Conservation (phyloP, 2,888 invertebrate genomes). For the Antheraea yamamai region DNA sequence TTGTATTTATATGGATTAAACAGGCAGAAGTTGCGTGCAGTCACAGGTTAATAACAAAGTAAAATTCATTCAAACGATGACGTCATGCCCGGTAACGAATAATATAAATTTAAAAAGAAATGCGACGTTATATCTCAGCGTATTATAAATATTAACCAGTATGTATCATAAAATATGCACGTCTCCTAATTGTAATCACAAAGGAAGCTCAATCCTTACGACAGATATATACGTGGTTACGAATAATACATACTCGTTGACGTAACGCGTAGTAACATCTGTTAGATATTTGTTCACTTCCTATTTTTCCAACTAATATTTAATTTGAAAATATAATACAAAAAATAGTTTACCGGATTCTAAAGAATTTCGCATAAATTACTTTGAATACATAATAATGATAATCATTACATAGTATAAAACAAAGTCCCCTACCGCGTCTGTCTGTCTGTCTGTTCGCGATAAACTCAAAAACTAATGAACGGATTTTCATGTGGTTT, state of each 20-base stretch:
- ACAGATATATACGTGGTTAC: background rate
- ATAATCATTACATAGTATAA: too few species aligned
- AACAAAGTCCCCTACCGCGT: too few species aligned
- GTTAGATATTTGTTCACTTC: background rate
- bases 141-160: background rate
- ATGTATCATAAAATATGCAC: background rate
- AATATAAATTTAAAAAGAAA: background rate
- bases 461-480: too few species aligned
- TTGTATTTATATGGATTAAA: too few species aligned
- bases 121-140: background rate
- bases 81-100: background rate
- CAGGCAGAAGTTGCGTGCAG: too few species aligned
- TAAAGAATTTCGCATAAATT: too few species aligned
- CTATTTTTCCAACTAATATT: background rate
- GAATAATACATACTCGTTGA: background rate
- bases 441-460: too few species aligned
- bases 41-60: background rate
- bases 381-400: too few species aligned
- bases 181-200: background rate
- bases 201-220: background rate
- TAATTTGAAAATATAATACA: background rate
- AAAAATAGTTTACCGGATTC: too few species aligned
- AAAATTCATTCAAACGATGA: background rate
- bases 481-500: too few species aligned
- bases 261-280: conserved; percentile 3